Evolutionary conservation across 35 echinoderm and acorn worm genomes (phyloP).

Genomic region (Diadema setosum): DNA sequence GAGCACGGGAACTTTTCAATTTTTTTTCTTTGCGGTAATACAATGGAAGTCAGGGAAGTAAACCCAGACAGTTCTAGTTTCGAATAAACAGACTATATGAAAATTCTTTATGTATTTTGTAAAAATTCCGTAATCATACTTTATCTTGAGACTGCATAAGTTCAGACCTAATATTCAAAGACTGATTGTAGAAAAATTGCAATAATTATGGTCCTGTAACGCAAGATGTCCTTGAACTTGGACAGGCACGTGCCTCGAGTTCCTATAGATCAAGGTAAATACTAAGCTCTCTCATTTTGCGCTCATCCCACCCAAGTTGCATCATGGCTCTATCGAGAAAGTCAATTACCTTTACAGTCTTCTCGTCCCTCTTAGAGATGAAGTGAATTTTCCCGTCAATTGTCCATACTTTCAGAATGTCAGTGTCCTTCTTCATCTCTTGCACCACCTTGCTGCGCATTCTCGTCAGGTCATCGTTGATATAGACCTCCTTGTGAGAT

Average conservation of each 20-base stretch:
- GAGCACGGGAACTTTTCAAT: no score
- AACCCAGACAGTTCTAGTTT: background rate
- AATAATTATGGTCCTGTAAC: no score
- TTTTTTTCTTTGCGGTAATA: background rate
- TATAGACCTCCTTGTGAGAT: background rate
- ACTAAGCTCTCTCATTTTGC: no score
- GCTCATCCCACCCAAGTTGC: no score
- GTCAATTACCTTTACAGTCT: background rate
- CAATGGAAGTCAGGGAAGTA: background rate
- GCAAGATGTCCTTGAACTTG: no score
- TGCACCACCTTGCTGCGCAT: background rate
- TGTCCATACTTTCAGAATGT: background rate
- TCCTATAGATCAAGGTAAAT: background rate
- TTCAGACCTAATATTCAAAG: background rate
- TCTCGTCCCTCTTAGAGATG: background rate
- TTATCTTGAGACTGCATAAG: no score
- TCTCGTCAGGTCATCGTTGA: background rate
- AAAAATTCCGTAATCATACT: no score
- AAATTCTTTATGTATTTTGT: no score
- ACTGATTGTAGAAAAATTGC: no score
- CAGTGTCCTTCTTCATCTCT: background rate
- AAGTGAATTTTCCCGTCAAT: background rate
- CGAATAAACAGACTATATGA: background rate
- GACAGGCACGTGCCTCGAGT: background rate
- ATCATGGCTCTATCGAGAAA: background rate